These are phyloP conservation scores for Anolis carolinensis DNA, from an alignment of 2,113 vertebrate genomes.

Conservation along the genomic window DNA sequence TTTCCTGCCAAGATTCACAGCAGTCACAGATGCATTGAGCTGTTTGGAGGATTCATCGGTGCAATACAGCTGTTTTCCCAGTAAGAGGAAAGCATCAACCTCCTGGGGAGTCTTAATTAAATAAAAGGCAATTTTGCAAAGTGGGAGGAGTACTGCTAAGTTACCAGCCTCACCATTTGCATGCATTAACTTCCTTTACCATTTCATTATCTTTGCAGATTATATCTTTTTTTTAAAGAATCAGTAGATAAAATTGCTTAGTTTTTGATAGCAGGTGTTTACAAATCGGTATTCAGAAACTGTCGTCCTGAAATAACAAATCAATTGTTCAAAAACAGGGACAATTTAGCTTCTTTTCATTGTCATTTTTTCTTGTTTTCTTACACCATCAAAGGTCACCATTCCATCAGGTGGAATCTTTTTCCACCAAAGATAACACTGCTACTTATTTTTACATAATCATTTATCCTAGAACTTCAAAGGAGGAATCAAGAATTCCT, in stretches of 20 bases:
- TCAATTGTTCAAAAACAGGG: not conserved
- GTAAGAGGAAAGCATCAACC: constrained; percentile 42
- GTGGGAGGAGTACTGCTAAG: constrained; percentile 28
- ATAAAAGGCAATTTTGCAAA: constrained; percentile 61
- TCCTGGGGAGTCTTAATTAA: constrained; percentile 67
- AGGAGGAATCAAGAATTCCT: not conserved
- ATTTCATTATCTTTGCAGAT: constrained; percentile 42
- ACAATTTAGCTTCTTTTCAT: not conserved
- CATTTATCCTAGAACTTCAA: not conserved
- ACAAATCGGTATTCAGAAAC: not conserved
- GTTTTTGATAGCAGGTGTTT: not conserved
- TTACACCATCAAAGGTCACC: not conserved
- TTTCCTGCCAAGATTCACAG: constrained; percentile 37
- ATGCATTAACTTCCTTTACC: constrained; percentile 23
- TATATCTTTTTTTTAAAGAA: constrained; percentile 9
- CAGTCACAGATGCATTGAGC: constrained; percentile 41
- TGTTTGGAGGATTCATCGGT: constrained; percentile 46
- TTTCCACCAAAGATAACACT: not conserved
- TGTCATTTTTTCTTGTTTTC: not conserved
- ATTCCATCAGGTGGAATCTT: not conserved
- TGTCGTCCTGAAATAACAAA: not conserved
- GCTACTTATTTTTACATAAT: not conserved
- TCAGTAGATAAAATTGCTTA: not conserved
- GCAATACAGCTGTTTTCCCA: constrained; percentile 54
- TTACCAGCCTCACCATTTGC: constrained; percentile 43